Conservation (phyloP, 2,888 invertebrate species). For the Lasioglossum villosulum region DNA sequence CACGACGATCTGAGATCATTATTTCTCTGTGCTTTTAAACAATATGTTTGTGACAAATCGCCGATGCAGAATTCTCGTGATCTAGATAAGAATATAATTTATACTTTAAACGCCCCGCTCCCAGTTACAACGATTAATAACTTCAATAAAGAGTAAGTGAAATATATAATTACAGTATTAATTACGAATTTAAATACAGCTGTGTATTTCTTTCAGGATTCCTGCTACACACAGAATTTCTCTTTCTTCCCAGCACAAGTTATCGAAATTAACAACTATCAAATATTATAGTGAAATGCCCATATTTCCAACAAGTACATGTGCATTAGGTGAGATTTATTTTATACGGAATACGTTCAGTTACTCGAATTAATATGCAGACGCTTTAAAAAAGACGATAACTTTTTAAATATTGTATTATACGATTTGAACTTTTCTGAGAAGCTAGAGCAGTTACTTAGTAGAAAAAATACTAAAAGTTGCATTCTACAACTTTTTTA, state of each 20-base stretch:
- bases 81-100: slow-evolving; percentile 65
- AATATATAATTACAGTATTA: slow-evolving; percentile 6
- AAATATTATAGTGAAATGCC: slow-evolving; percentile 72
- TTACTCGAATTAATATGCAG: too few relatives aligned
- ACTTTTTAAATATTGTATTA: too few relatives aligned
- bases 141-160: slow-evolving; percentile 69
- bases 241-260: slow-evolving; percentile 65
- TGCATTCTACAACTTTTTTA: too few relatives aligned
- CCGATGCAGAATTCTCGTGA: slow-evolving; percentile 55
- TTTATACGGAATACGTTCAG: not conserved
- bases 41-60: slow-evolving; percentile 72
- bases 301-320: slow-evolving; percentile 75
- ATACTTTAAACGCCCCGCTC: slow-evolving; percentile 66
- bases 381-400: too few relatives aligned
- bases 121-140: slow-evolving; percentile 63
- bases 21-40: slow-evolving; percentile 70
- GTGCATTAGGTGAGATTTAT: slow-evolving; percentile 56
- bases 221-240: slow-evolving; percentile 64
- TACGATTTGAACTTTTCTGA: too few relatives aligned
- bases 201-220: slow-evolving; percentile 42
- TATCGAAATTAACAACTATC: slow-evolving; percentile 65
- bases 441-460: too few relatives aligned
- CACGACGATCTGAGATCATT: slow-evolving; percentile 69
- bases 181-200: not conserved
- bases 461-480: too few relatives aligned